A percentile compares a stretch with the other conserved stretches of the same genome.
Evolutionary conservation across 1,140 invertebrate species (phyloP).

Genomic region (Drosophila bocqueti): DNA sequence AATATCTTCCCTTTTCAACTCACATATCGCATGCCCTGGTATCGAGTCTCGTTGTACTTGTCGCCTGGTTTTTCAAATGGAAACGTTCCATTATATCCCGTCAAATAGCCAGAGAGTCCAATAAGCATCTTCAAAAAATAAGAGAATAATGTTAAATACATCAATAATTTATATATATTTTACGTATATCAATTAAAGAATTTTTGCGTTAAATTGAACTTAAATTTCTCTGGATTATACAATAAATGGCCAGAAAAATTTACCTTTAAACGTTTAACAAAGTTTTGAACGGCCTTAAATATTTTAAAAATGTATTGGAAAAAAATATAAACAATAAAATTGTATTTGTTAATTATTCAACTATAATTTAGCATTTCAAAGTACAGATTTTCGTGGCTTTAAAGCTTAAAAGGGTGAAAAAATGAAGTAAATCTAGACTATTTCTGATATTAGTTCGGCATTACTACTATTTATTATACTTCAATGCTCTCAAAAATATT

Average conservation of each 20-base stretch:
- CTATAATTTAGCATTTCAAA: background rate
- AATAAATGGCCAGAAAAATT: background rate
- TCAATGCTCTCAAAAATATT: too few species aligned
- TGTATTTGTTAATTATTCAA: background rate
- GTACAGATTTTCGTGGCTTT: background rate
- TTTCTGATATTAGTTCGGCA: too few species aligned
- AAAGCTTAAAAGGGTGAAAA: background rate
- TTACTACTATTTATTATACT: too few species aligned
- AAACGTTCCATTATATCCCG: conserved; percentile 98
- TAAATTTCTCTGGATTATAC: background rate
- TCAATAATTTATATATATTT: background rate
- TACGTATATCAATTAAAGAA: background rate
- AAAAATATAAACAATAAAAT: background rate
- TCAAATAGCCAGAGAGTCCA: conserved; percentile 95
- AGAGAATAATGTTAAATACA: background rate
- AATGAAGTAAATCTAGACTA: background rate
- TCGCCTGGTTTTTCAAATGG: conserved; percentile 98
- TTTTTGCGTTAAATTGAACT: background rate
- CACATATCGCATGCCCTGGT: conserved; percentile 97
- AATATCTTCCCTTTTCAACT: conserved; percentile 72
- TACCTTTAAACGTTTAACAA: background rate
- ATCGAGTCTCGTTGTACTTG: conserved; percentile 94
- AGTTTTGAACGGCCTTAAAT: background rate
- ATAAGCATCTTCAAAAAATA: conserved; percentile 93
- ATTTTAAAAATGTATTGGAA: background rate